Conservation (phyloP, 2,888 invertebrate genomes). For the Papilio protenor region DNA sequence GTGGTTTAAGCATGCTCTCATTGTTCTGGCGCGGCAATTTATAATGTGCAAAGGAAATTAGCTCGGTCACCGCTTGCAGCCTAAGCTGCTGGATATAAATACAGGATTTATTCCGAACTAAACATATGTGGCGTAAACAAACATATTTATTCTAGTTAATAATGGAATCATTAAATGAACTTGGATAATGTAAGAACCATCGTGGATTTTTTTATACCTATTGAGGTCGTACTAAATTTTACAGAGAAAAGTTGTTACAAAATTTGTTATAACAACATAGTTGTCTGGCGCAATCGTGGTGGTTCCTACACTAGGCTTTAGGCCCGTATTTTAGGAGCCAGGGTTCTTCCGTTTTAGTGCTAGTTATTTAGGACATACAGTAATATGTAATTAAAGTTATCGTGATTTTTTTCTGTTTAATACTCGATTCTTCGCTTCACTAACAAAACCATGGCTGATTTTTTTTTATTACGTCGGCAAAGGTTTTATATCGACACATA, state of each 20-base stretch:
- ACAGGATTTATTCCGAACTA: constrained; percentile 11
- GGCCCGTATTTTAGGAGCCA: no score
- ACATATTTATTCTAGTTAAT: not conserved
- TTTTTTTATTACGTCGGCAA: constrained; percentile 6
- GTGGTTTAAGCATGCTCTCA: constrained; percentile 10
- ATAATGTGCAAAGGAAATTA: constrained; percentile 27
- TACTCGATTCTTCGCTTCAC: not conserved
- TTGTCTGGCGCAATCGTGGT: no score
- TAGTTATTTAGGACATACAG: no score
- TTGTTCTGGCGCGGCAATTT: constrained; percentile 23
- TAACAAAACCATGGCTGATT: not conserved
- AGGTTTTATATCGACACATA: constrained; percentile 23
- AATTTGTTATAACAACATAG: no score
- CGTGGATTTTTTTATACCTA: no score
- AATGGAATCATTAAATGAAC: no score
- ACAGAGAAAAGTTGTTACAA: no score
- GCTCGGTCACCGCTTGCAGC: constrained; percentile 21
- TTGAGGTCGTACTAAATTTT: no score
- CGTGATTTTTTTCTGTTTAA: not conserved
- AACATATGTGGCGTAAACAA: constrained; percentile 17
- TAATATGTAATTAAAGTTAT: not conserved
- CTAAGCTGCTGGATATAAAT: constrained; percentile 13
- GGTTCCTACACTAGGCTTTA: no score
- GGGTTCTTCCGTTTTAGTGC: no score
- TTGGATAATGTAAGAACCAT: no score